phyloP scores from a whole-genome alignment of 1,140 invertebrate species.

The Meloidogyne hapla region DNA sequence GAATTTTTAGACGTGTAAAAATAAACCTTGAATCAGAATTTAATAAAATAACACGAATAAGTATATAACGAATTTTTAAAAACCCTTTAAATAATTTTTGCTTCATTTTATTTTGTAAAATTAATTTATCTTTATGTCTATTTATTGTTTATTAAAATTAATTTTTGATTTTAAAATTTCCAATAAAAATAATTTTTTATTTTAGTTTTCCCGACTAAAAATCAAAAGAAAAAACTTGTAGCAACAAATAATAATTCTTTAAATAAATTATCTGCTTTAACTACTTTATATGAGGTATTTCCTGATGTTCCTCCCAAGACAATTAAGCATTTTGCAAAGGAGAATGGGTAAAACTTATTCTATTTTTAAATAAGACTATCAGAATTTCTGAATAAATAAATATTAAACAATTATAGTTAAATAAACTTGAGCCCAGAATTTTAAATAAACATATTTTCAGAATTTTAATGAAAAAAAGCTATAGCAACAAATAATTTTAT shows the following conservation, averaged over 20 bases:
- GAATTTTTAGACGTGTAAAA: no score
- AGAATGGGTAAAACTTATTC: not conserved
- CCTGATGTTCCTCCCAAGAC: constrained; percentile 4
- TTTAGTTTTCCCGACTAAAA: not conserved
- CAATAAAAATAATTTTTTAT: no score
- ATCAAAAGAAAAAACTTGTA: not conserved
- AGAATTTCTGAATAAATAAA: not conserved
- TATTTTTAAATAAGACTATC: no score
- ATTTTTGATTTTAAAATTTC: no score
- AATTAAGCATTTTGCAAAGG: not conserved
- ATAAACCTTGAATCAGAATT: no score
- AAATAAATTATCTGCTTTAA: not conserved
- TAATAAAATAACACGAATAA: not conserved
- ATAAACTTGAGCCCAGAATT: not conserved
- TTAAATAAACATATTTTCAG: not conserved
- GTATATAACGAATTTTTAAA: no score
- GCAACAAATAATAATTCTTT: not conserved
- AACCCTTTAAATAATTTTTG: no score
- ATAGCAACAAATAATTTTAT: no score
- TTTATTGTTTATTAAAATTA: no score
- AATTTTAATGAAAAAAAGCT: no score
- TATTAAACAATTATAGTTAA: not conserved
- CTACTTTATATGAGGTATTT: not conserved
- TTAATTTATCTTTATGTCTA: no score
- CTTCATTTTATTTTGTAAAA: no score